Conservation (phyloP, 2,888 invertebrate species). For the Pelosia muscerda region DNA sequence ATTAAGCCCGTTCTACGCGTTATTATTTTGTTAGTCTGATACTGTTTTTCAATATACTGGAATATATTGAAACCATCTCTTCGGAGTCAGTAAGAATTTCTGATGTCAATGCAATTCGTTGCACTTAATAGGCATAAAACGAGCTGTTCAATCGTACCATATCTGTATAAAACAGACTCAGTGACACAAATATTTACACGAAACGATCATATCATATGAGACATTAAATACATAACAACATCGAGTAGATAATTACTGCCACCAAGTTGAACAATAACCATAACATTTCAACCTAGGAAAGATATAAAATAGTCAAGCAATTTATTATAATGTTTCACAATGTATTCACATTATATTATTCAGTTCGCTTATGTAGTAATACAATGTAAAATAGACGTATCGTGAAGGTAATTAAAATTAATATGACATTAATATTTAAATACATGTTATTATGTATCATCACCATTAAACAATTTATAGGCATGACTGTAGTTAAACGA, state of each 20-base stretch:
- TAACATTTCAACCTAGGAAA: slow-evolving; percentile 32
- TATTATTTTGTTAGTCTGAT: no score
- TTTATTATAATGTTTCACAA: slow-evolving; percentile 35
- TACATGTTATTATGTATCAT: not conserved
- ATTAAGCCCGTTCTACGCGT: not conserved
- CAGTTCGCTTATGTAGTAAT: slow-evolving; percentile 15
- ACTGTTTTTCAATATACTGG: no score
- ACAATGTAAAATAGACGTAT: not conserved
- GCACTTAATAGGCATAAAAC: no score
- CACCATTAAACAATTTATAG: not conserved
- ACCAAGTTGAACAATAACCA: slow-evolving; percentile 30
- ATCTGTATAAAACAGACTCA: not conserved
- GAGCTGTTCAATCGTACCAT: no score
- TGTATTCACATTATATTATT: slow-evolving; percentile 32
- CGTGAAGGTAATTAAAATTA: not conserved
- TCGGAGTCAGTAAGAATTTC: no score
- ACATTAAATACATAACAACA: not conserved
- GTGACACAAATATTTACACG: not conserved
- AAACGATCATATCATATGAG: not conserved
- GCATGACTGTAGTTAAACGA: not conserved
- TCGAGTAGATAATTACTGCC: slow-evolving; percentile 21
- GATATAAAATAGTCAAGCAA: slow-evolving; percentile 41
- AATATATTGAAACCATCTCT: no score
- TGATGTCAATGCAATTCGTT: no score
- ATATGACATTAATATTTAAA: not conserved